Evolutionary conservation across 2,113 vertebrate genomes (phyloP).

Genomic region (Phocoena phocoena): DNA sequence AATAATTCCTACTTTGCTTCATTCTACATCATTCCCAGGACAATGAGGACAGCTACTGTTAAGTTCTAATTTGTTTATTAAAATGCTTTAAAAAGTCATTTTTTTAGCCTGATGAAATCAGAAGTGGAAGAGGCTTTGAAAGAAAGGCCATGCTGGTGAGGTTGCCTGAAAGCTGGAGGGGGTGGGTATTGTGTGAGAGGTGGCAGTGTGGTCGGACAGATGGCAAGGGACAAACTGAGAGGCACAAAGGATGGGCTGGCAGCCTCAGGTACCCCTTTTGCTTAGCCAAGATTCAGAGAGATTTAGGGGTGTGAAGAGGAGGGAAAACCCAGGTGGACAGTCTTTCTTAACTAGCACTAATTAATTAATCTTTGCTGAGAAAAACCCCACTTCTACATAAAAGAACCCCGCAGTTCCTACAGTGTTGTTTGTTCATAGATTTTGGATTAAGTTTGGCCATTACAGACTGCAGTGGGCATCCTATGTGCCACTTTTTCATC

Average conservation of each 20-base stretch:
- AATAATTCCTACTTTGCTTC: neutral
- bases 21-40: neutral
- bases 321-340: slow-evolving; percentile 38
- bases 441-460: neutral
- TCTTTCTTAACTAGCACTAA: slow-evolving; percentile 52
- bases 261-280: neutral
- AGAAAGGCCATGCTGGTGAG: neutral
- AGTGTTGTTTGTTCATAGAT: neutral
- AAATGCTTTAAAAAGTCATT: neutral
- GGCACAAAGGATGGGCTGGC: slow-evolving; percentile 29
- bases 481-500: neutral
- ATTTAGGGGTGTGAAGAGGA: slow-evolving; percentile 3
- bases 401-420: neutral
- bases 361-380: slow-evolving; percentile 46
- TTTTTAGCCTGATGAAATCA: neutral
- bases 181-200: neutral
- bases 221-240: slow-evolving; percentile 16
- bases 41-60: neutral
- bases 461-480: neutral
- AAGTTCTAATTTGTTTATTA: neutral
- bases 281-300: slow-evolving; percentile 32
- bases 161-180: neutral
- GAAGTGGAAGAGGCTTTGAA: neutral
- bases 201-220: neutral
- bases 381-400: neutral